Base-by-base conservation (phyloP, 1,140 invertebrate genomes). In the Oryctes rhinoceros region DNA sequence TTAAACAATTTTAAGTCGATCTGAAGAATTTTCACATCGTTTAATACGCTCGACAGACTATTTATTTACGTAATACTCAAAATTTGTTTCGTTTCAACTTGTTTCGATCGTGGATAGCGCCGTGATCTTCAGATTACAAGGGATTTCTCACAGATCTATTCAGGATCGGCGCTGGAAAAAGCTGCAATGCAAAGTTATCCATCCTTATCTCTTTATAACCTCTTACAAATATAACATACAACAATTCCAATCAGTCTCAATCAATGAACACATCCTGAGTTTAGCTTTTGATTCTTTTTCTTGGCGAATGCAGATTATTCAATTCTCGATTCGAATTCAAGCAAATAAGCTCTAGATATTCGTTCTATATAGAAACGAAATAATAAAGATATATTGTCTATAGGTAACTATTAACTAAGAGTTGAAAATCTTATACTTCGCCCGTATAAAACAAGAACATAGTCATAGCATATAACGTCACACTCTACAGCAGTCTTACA, bases 181-280 rank as follows among this genome's bases (percentile, higher is more conserved):
- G n/a, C n/a, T n/a, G n/a, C n/a, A n/a, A n/a, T n/a, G n/a, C n/a
- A n/a, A n/a, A n/a, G n/a, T n/a, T n/a, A n/a, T 24, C 20, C 35
- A 35, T 30, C 35, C 20, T 35, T 30, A 10, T 71, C 13, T 59
- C 53, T 59, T 59, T 71, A 71, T 71, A 35, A n/a, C 35, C 35
- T 71, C 65, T 35, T 71, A 71, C 35, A 71, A 71, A 71, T 71
- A 71, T 71, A 71, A 71, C 65, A 71, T 35, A 30, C 65, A 71
- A 71, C 65, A 71, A 71, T 71, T 71, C 20, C 65, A 71, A 71
- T 71, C 65, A 71, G 65, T 71, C 65, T 71, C 65, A 59, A 59
- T 59, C 35, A 30, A 71, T 71, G 65, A 71, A 71, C 65, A 71
- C 65, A 71, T 71, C 65, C 65, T 71, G 65, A 71, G 65, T 30